Conservation (phyloP, 2,888 invertebrate species). For the Apodemia mormo region DNA sequence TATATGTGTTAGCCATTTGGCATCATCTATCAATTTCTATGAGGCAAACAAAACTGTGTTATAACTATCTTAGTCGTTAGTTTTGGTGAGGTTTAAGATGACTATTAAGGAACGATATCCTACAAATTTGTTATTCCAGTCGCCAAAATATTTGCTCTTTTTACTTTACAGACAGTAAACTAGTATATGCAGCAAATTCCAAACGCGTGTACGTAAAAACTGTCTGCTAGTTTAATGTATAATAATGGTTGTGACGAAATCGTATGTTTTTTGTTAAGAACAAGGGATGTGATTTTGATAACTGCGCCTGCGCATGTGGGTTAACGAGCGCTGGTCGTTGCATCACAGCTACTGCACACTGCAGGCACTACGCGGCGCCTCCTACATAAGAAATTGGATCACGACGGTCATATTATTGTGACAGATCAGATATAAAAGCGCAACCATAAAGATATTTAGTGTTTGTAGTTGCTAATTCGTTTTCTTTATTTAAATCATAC, state of each 20-base stretch:
- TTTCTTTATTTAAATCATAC: background rate
- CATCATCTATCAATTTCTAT: background rate
- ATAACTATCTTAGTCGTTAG: background rate
- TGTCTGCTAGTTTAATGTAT: background rate
- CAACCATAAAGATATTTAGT: conserved; percentile 29
- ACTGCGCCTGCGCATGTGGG: conserved; percentile 59
- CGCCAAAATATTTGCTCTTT: too few species aligned
- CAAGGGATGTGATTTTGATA: conserved; percentile 48
- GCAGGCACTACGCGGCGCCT: conserved; percentile 39
- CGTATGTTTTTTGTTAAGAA: conserved; percentile 27
- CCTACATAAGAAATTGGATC: conserved; percentile 45
- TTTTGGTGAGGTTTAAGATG: background rate
- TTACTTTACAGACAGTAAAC: too few species aligned
- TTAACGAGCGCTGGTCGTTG: conserved; percentile 64
- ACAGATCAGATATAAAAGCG: conserved; percentile 42
- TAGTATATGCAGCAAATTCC: too few species aligned
- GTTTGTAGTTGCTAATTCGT: conserved; percentile 21
- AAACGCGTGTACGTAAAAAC: background rate
- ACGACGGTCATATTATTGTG: conserved; percentile 42
- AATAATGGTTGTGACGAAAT: conserved; percentile 19
- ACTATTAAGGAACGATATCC: background rate
- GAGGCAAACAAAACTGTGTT: background rate
- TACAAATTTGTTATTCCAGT: too few species aligned
- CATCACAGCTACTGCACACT: conserved; percentile 47
- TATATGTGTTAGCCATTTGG: too few species aligned